Conservation (phyloP, 2,888 invertebrate genomes). For the Drepanosiphum platanoidis region DNA sequence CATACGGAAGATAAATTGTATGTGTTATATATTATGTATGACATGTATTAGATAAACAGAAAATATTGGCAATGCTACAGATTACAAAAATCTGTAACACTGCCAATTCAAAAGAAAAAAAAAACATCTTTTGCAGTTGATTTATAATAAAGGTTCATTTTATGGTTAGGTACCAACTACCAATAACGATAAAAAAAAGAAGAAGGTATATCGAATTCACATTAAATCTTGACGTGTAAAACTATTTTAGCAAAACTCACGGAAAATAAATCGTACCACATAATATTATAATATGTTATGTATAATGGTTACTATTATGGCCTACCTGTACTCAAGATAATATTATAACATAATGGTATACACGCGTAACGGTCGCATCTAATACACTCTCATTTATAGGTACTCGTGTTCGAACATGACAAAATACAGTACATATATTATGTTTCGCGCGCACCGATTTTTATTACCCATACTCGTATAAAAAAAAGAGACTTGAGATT, state of each 20-base stretch:
- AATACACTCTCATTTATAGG: neutral
- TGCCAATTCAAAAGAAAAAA: slow-evolving; percentile 31
- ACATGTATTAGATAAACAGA: neutral
- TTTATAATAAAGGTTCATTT: neutral
- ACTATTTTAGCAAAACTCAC: neutral
- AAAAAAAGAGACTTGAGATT: neutral
- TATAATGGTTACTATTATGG: neutral
- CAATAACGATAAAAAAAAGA: neutral
- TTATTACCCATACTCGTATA: neutral
- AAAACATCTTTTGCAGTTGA: slow-evolving; percentile 2
- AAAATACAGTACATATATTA: neutral
- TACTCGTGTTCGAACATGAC: neutral
- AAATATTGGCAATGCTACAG: slow-evolving; percentile 28
- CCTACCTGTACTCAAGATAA: neutral
- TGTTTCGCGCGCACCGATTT: too few relatives aligned
- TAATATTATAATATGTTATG: neutral
- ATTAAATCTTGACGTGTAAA: slow-evolving; percentile 2
- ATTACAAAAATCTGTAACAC: slow-evolving; percentile 8
- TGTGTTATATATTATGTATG: neutral
- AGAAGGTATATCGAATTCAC: neutral
- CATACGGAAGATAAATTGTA: neutral
- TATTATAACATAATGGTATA: neutral
- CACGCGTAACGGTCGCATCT: neutral
- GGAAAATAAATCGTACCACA: neutral
- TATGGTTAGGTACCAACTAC: neutral